These are phyloP conservation scores for Leptinotarsa juncta DNA, from an alignment of 2,888 invertebrate species.

Conservation along the genomic window DNA sequence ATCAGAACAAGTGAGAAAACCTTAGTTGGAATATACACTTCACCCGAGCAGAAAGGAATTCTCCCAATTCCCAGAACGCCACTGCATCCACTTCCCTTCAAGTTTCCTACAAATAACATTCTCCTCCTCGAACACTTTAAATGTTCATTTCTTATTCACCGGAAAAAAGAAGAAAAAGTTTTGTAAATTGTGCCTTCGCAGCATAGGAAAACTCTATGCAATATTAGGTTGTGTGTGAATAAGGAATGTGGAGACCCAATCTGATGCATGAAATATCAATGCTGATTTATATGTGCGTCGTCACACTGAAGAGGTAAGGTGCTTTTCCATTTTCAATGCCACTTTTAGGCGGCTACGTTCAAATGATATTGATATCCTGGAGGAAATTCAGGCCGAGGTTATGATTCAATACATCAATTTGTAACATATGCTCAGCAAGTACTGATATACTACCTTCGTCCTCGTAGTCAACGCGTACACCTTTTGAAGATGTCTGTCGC, in stretches of 20 bases:
- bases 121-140: constrained; percentile 9
- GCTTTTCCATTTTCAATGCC: background rate
- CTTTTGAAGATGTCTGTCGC: no score
- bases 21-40: background rate
- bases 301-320: background rate
- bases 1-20: background rate
- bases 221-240: constrained; percentile 5
- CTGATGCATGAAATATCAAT: constrained; percentile 10
- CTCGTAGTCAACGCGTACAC: no score
- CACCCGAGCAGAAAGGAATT: background rate
- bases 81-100: background rate
- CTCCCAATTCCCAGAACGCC: background rate
- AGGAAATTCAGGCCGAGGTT: no score
- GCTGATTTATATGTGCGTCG: background rate
- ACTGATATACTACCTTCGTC: no score
- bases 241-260: background rate
- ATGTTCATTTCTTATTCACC: constrained; percentile 15
- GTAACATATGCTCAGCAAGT: no score
- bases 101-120: constrained; percentile 6
- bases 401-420: no score
- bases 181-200: constrained; percentile 4
- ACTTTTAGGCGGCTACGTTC: background rate
- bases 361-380: background rate
- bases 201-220: constrained; percentile 10
- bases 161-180: constrained; percentile 3